Evolutionary conservation across 2,888 invertebrate genomes (phyloP), one percentile per base, ranked within the genome.

Genomic region (Tachina fera): DNA sequence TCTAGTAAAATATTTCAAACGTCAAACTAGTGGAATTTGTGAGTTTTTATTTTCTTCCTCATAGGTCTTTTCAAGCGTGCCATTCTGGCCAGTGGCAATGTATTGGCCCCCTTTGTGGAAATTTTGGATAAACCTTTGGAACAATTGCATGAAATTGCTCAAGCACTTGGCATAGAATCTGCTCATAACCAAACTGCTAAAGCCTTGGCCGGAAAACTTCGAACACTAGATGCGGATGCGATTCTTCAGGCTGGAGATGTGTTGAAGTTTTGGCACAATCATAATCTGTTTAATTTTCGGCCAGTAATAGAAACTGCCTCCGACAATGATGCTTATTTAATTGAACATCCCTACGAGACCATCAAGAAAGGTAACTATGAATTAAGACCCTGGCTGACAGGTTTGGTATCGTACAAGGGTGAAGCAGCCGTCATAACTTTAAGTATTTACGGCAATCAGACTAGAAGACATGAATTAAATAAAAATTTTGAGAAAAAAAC

Each of bases 311-410:
- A 94, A 56, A 16, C 84, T 87, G 13, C 72, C 0, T 81, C 80
- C 22, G 87, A 92, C 80, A 87, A 90, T 0, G 90, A 92, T 16
- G 91, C 94, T 9, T 94, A 94, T 87, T 76, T 94, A 13, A 91
- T 90, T 0, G 92, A 92, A 80, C 87, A 91, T 75, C 94, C 94
- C 0, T 14, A 90, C 1, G 87, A 91, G n/a, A 89, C 92, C 4
- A 90, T 93, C 19, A 84, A 58, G 80, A 84, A 41, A 53, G 91
- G 93, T 22, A 87, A 92, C 83, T 92, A 92, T 84, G 87, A 89
- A 39, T 91, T 91, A 58, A 91, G 94, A 19, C 94, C 94, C 6
- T 93, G 92, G 92, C 90, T 94, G 72, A 89, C 92, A 5, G 93
- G 94, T 3, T 87, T 91, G 19, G 90, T 91, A 1, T 87, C 89